These are phyloP conservation scores for Drosophila algonquin DNA, from an alignment of 2,888 invertebrate species.

Conservation along the genomic window DNA sequence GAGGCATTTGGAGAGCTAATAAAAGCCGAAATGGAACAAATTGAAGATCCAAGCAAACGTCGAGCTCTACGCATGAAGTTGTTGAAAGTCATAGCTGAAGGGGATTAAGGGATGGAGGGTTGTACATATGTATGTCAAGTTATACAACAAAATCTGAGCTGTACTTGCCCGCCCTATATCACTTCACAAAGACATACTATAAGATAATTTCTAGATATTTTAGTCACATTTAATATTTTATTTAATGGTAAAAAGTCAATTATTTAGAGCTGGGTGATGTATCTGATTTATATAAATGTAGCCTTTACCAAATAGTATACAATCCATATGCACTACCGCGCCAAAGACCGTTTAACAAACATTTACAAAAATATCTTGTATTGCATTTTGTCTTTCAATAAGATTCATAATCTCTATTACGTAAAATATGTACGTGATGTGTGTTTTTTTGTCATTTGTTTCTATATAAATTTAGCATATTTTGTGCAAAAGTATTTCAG, in stretches of 20 bases:
- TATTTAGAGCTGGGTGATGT: constrained; percentile 40
- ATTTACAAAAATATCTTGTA: constrained; percentile 45
- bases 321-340: constrained; percentile 9
- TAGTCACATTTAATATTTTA: constrained; percentile 38
- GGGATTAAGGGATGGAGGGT: background rate
- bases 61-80: background rate
- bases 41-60: background rate
- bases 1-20: background rate
- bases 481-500: background rate
- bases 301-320: constrained; percentile 42
- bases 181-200: background rate
- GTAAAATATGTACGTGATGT: background rate
- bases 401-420: constrained; percentile 25
- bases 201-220: background rate
- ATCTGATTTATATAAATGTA: constrained; percentile 52
- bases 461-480: constrained; percentile 18
- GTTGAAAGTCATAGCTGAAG: background rate
- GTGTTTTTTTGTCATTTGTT: background rate
- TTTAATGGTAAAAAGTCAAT: constrained; percentile 53
- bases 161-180: background rate
- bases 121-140: too few relatives aligned
- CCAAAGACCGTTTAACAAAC: constrained; percentile 54
- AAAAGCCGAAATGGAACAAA: background rate
- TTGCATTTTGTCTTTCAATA: constrained; percentile 29
- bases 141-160: background rate